phyloP scores from a whole-genome alignment of 2,888 invertebrate species.

The Taenaris catops region DNA sequence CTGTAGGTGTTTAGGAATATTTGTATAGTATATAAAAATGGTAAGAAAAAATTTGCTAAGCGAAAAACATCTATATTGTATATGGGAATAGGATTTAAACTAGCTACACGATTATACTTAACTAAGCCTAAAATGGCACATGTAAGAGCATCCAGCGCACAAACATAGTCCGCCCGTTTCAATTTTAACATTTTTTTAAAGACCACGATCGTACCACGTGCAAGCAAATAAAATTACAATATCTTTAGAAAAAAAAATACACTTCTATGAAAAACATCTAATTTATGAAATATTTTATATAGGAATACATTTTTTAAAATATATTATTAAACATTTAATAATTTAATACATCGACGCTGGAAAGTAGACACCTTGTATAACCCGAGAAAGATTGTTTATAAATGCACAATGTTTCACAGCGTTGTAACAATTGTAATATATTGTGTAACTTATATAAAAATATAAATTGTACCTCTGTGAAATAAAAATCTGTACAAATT shows the following conservation, averaged over 20 bases:
- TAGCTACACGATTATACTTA: slow-evolving; percentile 57
- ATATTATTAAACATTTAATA: too few relatives aligned
- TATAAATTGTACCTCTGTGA: too few relatives aligned
- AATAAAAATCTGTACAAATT: too few relatives aligned
- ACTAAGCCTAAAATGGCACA: slow-evolving; percentile 68
- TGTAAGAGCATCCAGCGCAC: slow-evolving; percentile 38
- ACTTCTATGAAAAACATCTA: too few relatives aligned
- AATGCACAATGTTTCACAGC: too few relatives aligned
- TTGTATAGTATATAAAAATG: slow-evolving; percentile 18
- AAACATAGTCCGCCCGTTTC: slow-evolving; percentile 42
- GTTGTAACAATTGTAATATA: too few relatives aligned
- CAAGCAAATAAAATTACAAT: background rate
- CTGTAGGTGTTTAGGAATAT: slow-evolving; percentile 8
- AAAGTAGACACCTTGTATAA: too few relatives aligned
- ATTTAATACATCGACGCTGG: too few relatives aligned
- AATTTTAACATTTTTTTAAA: slow-evolving; percentile 13
- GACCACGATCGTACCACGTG: slow-evolving; percentile 18
- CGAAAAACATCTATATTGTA: slow-evolving; percentile 29
- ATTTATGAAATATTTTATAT: too few relatives aligned
- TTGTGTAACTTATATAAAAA: too few relatives aligned
- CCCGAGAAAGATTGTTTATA: too few relatives aligned
- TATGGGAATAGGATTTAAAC: slow-evolving; percentile 47
- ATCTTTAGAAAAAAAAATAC: background rate
- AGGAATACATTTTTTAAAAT: too few relatives aligned
- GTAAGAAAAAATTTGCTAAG: slow-evolving; percentile 26